Base-by-base conservation (phyloP, 1,140 invertebrate species). In the Bombus ignitus region DNA sequence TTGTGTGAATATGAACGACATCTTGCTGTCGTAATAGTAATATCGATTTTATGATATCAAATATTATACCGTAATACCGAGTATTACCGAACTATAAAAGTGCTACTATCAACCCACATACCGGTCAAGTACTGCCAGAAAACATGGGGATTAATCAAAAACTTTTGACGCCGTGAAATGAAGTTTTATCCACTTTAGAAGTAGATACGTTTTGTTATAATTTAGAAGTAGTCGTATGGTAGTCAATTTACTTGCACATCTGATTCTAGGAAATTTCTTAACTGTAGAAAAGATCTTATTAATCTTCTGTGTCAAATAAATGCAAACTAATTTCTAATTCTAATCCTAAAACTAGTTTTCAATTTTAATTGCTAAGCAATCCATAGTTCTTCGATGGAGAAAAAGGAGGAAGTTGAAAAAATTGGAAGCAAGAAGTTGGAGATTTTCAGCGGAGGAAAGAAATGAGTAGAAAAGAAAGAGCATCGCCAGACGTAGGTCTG, bases 401-500 rank as follows among this genome's bases (percentile, higher is more conserved):
- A 18, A 35, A 9, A 4, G 18, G 1, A 10, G 66, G 0, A 3
- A 25, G 47, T 53, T 53, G 3, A 10, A 25, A 71, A 39, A 68
- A 39, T 28, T 71, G 35, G 2, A 32, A 32, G 39, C 3, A 9
- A 42, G 8, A 9, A 47, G 0, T 28, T 4, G 28, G 1, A 32
- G 6, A 18, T 6, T 25, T 39, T 13, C 15, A 53, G 3, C 2
- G 4, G 22, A 13, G 57, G 12, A 39, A 65, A 37, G 32, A 32
- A 39, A 12, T 3, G 57, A 77, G 74, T 70, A 70, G 73, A 83
- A 47, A 8, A 62, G 44, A 1, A 8, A 4, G 4, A 77, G 8
- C 28, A 32, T 42, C 8, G 35, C 8, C 35, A 57, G 81, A 37
- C 73, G 2, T 71, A 71, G 71, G 72, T 70, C 80, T 86, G 83